These are phyloP conservation scores for Stylophora pistillata DNA, from an alignment of 64 coral and sea anemone genomes.

Conservation along the genomic window DNA sequence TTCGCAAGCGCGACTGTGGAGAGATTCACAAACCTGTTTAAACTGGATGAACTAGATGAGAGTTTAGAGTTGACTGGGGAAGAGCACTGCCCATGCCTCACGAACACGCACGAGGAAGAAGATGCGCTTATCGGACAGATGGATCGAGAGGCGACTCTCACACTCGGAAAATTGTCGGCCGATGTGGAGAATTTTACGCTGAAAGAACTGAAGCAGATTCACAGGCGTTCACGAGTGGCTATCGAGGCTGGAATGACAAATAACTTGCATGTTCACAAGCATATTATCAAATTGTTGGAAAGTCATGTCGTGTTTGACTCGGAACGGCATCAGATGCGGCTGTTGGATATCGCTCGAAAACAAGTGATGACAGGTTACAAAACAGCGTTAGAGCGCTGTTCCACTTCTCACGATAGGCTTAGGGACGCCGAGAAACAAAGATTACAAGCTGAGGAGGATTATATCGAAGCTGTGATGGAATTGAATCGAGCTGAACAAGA, in stretches of 20 bases:
- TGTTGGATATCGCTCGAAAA: constrained; percentile 37
- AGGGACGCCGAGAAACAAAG: constrained; percentile 59
- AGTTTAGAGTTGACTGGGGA: background rate
- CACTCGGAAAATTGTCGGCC: constrained; percentile 49
- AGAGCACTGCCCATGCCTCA: background rate
- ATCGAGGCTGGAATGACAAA: constrained; percentile 84
- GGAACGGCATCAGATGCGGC: constrained; percentile 5
- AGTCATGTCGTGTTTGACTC: constrained; percentile 42
- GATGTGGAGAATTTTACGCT: constrained; percentile 77
- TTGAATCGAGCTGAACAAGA: constrained; percentile 26
- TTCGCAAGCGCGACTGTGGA: constrained; percentile 18
- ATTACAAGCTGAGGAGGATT: constrained; percentile 56
- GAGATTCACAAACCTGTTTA: constrained; percentile 23
- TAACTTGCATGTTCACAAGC: constrained; percentile 78
- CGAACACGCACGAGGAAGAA: constrained; percentile 17
- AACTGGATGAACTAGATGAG: constrained; percentile 58
- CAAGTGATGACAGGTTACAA: constrained; percentile 52
- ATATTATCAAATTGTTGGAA: constrained; percentile 72
- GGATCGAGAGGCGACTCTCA: constrained; percentile 57
- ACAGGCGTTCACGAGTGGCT: constrained; percentile 77
- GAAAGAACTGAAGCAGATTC: constrained; percentile 64
- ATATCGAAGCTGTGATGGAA: constrained; percentile 25
- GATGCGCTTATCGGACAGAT: constrained; percentile 65
- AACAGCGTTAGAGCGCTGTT: constrained; percentile 48
- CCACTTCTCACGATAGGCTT: constrained; percentile 46